Evolutionary conservation across 23 tunicate genomes (phyloP).

Genomic region (Phallusia fumigata): DNA sequence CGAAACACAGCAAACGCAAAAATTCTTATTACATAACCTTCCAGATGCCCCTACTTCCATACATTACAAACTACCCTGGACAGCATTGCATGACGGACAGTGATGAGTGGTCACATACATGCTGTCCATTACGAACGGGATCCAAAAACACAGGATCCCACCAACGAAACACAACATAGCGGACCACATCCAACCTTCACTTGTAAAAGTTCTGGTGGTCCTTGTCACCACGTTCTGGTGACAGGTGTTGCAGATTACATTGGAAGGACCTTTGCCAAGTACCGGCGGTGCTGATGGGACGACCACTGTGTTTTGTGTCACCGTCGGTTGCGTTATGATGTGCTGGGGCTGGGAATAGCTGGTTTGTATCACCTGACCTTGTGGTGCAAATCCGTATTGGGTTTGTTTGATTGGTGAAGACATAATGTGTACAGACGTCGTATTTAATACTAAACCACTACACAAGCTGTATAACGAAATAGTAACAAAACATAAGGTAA

Average conservation of each 20-base stretch:
- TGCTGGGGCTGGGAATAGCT: not conserved
- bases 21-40: too few species aligned
- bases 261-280: not conserved
- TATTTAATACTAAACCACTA: too few species aligned
- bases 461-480: too few species aligned
- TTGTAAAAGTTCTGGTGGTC: not conserved
- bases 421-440: too few species aligned
- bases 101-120: not conserved
- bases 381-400: not conserved
- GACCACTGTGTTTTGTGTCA: not conserved
- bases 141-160: not conserved
- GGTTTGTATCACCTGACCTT: not conserved
- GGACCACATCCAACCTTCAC: not conserved
- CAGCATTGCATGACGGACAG: conserved; percentile 4
- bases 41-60: too few species aligned
- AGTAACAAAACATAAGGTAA: too few species aligned
- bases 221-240: not conserved
- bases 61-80: not conserved
- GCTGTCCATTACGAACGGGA: conserved; percentile 12
- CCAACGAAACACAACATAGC: not conserved
- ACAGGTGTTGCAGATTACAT: not conserved
- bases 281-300: not conserved
- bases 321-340: not conserved
- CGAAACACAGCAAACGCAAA: too few species aligned
- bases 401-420: too few species aligned